Evolutionary conservation across 2,888 invertebrate species (phyloP).

Genomic region (Tanytarsus gracilentus): DNA sequence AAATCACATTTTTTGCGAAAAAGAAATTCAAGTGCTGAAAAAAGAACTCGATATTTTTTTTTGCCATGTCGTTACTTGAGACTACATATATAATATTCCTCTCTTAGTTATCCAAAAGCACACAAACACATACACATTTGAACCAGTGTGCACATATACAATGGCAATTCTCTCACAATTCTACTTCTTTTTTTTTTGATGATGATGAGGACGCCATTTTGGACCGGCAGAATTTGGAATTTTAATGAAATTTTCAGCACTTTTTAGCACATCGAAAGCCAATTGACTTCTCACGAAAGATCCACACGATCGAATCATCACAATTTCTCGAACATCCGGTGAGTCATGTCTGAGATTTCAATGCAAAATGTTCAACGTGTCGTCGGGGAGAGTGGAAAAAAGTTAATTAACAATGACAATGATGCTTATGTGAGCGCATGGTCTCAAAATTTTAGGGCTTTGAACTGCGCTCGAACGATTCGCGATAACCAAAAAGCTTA

Average conservation of each 20-base stretch:
- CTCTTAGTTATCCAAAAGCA: constrained; percentile 19
- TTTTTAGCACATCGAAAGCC: background rate
- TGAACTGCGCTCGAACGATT: too few species aligned
- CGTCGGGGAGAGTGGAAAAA: background rate
- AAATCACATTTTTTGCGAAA: constrained; percentile 14
- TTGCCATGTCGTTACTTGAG: background rate
- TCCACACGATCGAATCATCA: background rate
- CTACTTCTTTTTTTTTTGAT: background rate
- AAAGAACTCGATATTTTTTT: background rate
- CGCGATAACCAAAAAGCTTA: too few species aligned
- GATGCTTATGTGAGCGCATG: background rate
- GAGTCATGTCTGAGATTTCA: background rate
- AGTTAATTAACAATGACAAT: constrained; percentile 11
- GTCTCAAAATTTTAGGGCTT: too few species aligned
- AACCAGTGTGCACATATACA: background rate
- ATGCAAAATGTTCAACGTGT: background rate
- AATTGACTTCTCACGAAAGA: background rate
- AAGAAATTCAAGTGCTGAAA: constrained; percentile 3
- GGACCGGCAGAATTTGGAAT: constrained; percentile 16
- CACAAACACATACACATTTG: constrained; percentile 2
- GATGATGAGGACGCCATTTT: constrained; percentile 18
- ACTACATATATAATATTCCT: constrained; percentile 13
- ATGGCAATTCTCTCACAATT: background rate
- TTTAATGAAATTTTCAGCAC: constrained; percentile 9
- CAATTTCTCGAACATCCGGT: background rate